Conservation (phyloP, 2,113 vertebrate genomes). For the Aphyosemion australe region DNA sequence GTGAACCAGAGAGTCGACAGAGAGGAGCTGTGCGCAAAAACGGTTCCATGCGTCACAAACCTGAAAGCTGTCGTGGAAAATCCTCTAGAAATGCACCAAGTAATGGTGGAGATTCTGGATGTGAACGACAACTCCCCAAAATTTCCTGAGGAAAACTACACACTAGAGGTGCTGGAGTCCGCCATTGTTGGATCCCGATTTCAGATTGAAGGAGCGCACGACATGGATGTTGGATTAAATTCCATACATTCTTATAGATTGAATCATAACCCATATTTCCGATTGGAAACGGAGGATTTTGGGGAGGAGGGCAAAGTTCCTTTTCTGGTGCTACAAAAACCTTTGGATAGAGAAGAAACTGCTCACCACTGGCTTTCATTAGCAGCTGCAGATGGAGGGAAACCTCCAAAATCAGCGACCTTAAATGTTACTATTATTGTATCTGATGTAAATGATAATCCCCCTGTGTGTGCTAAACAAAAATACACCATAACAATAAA, state of each 20-base stretch:
- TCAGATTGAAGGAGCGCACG: slow-evolving; percentile 76
- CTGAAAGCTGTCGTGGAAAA: slow-evolving; percentile 77
- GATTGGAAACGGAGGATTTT: slow-evolving; percentile 74
- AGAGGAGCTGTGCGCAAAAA: slow-evolving; percentile 76
- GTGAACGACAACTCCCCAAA: slow-evolving; percentile 75
- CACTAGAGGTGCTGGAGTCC: slow-evolving; percentile 70
- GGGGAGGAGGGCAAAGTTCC: slow-evolving; percentile 78
- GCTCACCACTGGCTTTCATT: slow-evolving; percentile 58
- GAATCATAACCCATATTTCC: slow-evolving; percentile 71
- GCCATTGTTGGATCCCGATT: slow-evolving; percentile 68
- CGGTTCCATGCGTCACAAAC: slow-evolving; percentile 57
- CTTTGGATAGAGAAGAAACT: slow-evolving; percentile 73
- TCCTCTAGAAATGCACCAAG: slow-evolving; percentile 78
- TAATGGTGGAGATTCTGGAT: slow-evolving; percentile 73
- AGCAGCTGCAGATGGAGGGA: slow-evolving; percentile 77
- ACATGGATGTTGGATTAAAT: slow-evolving; percentile 75
- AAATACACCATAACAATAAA: slow-evolving; percentile 69
- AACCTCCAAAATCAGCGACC: slow-evolving; percentile 68
- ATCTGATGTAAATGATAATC: slow-evolving; percentile 75
- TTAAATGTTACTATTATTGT: slow-evolving; percentile 72
- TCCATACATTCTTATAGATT: slow-evolving; percentile 73
- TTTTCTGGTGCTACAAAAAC: slow-evolving; percentile 70
- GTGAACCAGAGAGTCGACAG: slow-evolving; percentile 74
- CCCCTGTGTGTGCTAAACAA: slow-evolving; percentile 72
- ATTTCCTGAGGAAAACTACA: slow-evolving; percentile 66